Conservation (phyloP, 2,797 vertebrate species). For the Tragelaphus eurycerus region DNA sequence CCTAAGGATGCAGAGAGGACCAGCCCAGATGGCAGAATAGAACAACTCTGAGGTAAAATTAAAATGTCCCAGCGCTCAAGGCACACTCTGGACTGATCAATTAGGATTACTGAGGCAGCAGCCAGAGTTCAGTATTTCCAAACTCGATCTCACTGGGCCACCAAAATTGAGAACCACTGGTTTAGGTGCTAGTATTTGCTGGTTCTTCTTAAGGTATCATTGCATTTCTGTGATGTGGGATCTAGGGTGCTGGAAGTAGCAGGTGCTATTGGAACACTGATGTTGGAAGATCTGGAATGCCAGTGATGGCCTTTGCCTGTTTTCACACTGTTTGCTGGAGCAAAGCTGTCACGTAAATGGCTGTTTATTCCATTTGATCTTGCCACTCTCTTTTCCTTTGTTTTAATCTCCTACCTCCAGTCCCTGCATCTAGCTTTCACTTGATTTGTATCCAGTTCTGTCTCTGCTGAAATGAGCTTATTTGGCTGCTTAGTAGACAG, state of each 20-base stretch:
- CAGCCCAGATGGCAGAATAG: not conserved
- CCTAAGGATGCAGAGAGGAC: not conserved
- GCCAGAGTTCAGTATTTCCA: not conserved
- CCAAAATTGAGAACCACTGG: not conserved
- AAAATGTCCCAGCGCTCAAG: not conserved
- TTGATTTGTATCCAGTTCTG: slow-evolving; percentile 30
- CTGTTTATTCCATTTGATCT: slow-evolving; percentile 9
- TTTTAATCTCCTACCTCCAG: not conserved
- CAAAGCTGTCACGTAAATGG: not conserved
- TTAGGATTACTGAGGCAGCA: not conserved
- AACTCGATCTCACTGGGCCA: not conserved
- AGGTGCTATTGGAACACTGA: not conserved
- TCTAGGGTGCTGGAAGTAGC: not conserved
- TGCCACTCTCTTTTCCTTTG: not conserved
- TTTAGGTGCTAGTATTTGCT: not conserved
- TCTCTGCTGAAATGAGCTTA: slow-evolving; percentile 38
- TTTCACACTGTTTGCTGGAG: not conserved
- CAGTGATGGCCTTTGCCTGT: not conserved
- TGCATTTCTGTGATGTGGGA: not conserved
- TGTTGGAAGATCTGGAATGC: not conserved
- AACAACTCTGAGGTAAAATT: not conserved
- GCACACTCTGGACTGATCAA: not conserved
- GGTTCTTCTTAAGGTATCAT: not conserved
- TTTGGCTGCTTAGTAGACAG: not conserved
- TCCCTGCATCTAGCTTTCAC: not conserved